A percentile compares a stretch with the other conserved stretches of the same genome.
Evolutionary conservation across 2,113 vertebrate species (phyloP).

Genomic region (Gavia stellata): DNA sequence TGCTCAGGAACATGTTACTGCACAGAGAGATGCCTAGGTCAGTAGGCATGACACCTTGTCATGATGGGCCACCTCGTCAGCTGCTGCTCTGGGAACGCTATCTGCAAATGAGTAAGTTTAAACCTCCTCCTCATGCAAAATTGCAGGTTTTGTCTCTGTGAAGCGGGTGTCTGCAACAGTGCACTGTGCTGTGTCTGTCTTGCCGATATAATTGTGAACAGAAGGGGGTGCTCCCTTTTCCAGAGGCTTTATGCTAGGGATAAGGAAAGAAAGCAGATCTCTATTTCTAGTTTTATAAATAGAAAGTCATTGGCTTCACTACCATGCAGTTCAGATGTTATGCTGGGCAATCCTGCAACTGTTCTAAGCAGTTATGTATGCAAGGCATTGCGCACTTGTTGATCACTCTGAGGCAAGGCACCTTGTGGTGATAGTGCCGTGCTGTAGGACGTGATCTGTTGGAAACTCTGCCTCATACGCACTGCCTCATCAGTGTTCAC

Average conservation of each 20-base stretch:
- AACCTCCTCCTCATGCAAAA: neutral
- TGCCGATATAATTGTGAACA: neutral
- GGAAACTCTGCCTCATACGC: neutral
- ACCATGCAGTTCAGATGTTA: accelerated
- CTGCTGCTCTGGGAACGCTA: neutral
- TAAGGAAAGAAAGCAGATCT: neutral
- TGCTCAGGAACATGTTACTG: neutral
- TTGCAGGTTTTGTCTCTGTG: neutral
- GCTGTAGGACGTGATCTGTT: accelerated
- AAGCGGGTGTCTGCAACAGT: neutral
- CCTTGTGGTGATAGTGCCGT: neutral
- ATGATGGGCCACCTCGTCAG: neutral
- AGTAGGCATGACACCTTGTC: neutral
- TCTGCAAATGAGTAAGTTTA: neutral
- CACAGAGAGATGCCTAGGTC: neutral
- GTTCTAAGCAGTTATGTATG: neutral
- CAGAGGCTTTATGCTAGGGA: neutral
- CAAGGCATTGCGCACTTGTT: neutral
- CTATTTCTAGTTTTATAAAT: neutral
- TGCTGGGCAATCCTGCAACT: neutral
- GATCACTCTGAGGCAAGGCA: neutral
- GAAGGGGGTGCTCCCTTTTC: neutral
- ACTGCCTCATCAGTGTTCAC: neutral
- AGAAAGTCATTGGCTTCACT: neutral
- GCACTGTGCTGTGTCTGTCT: neutral